Conservation (phyloP, 2,113 vertebrate genomes). For the Ondatra zibethicus region DNA sequence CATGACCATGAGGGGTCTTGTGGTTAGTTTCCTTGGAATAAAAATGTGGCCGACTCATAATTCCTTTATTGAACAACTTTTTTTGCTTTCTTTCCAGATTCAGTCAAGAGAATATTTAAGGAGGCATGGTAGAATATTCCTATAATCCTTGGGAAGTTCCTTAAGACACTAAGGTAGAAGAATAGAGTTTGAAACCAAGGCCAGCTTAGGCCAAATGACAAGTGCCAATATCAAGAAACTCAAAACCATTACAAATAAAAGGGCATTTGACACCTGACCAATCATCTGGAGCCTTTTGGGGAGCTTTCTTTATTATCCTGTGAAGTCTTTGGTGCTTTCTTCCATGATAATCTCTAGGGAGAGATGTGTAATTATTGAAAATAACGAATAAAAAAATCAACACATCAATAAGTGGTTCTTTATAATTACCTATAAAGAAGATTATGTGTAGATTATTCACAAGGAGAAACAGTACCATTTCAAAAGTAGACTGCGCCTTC, state of each 20-base stretch:
- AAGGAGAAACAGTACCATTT: not conserved
- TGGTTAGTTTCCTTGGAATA: constrained; percentile 87
- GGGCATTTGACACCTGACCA: not conserved
- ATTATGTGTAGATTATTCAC: not conserved
- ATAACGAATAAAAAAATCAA: not conserved
- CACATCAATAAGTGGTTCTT: not conserved
- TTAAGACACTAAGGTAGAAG: not conserved
- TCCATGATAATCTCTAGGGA: not conserved
- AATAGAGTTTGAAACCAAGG: not conserved
- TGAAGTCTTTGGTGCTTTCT: constrained; percentile 18
- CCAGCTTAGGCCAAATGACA: not conserved
- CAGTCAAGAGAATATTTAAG: not conserved
- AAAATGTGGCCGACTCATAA: constrained; percentile 75
- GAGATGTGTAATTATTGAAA: not conserved
- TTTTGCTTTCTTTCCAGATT: not conserved
- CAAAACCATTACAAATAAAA: not conserved
- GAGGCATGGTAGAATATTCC: not conserved
- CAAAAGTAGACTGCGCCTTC: not conserved
- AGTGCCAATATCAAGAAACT: not conserved
- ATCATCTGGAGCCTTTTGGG: not conserved
- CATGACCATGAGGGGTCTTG: constrained; percentile 83
- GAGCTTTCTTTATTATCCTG: not conserved
- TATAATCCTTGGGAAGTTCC: not conserved
- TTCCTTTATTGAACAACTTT: not conserved
- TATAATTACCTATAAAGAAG: not conserved